Evolutionary conservation across 1,140 invertebrate genomes (phyloP).

Genomic region (Rhagoletis pomonella): DNA sequence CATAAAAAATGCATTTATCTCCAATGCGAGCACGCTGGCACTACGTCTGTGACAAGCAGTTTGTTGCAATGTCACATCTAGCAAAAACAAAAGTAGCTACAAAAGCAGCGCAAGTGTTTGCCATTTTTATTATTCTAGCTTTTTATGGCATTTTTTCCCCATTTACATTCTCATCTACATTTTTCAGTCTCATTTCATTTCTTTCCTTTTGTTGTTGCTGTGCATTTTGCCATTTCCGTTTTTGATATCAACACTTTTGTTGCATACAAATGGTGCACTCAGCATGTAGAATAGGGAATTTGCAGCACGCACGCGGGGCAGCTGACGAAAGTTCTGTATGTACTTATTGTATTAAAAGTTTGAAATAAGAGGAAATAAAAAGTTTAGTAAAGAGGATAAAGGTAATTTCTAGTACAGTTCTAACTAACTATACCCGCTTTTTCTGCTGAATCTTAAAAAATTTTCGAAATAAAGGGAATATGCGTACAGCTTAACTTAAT

Average conservation of each 20-base stretch:
- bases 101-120: background rate
- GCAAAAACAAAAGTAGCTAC: background rate
- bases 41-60: no score
- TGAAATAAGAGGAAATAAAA: no score
- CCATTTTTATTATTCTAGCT: background rate
- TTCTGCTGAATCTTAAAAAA: no score
- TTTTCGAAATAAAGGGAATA: no score
- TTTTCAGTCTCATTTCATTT: background rate
- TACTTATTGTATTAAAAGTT: no score
- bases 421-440: no score
- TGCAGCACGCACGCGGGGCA: background rate
- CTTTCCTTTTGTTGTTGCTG: background rate
- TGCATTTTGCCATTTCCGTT: slow-evolving; percentile 4
- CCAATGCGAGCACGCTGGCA: background rate
- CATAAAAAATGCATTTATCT: no score
- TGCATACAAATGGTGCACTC: background rate
- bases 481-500: no score
- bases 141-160: background rate
- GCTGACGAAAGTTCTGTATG: background rate
- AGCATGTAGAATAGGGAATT: background rate
- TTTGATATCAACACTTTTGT: slow-evolving; percentile 3
- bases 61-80: background rate
- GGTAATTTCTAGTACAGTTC: no score
- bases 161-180: background rate
- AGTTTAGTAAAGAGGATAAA: no score